Evolutionary conservation across 2,797 vertebrate species (phyloP).

Genomic region (Sternotherus odoratus): DNA sequence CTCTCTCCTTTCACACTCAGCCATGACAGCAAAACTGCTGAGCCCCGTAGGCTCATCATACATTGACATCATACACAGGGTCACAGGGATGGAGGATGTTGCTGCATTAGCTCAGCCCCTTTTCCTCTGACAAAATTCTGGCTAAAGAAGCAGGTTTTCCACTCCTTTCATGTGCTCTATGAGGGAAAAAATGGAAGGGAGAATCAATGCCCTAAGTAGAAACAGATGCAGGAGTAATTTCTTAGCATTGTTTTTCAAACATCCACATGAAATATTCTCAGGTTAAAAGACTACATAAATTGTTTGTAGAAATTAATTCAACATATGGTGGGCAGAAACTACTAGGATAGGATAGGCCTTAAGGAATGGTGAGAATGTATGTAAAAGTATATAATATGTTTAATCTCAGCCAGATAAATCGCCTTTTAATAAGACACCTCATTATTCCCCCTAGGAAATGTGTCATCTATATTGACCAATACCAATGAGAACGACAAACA

Average conservation of each 20-base stretch:
- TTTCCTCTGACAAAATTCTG: slow-evolving; percentile 37
- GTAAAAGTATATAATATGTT: background rate
- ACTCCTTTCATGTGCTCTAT: background rate
- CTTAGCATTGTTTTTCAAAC: background rate
- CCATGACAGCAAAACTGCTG: slow-evolving; percentile 17
- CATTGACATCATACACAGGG: slow-evolving; percentile 12
- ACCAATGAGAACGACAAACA: slow-evolving; percentile 62
- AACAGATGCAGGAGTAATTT: background rate
- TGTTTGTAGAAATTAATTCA: slow-evolving; percentile 67
- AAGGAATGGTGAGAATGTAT: slow-evolving; percentile 47
- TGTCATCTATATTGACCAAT: slow-evolving; percentile 40
- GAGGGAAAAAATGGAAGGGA: background rate
- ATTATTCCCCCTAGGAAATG: slow-evolving; percentile 54
- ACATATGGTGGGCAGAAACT: slow-evolving; percentile 15
- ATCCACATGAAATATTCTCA: slow-evolving; percentile 24
- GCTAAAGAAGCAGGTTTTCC: slow-evolving; percentile 29
- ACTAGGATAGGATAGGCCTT: background rate
- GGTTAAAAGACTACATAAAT: background rate
- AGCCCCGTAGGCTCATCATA: background rate
- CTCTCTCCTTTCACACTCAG: slow-evolving; percentile 43
- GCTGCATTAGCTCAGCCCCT: background rate
- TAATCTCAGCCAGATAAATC: slow-evolving; percentile 28
- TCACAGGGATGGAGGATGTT: slow-evolving; percentile 8
- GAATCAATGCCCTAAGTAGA: background rate
- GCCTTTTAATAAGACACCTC: slow-evolving; percentile 42